phyloP scores from a whole-genome alignment of 2,888 invertebrate species.

The Gasteruption jaculator region DNA sequence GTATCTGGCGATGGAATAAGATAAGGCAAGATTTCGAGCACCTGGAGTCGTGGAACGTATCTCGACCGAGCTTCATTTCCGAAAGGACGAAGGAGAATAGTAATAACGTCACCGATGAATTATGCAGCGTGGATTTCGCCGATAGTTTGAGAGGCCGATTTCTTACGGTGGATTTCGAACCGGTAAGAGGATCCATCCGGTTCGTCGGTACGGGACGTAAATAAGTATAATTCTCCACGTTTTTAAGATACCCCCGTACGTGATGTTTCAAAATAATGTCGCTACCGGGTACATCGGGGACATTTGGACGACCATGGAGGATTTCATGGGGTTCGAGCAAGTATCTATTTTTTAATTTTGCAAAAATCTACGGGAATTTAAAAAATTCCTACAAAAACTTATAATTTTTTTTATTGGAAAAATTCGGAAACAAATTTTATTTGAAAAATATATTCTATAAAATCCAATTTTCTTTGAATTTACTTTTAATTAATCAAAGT shows the following conservation, averaged over 20 bases:
- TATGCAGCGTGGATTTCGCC: slow-evolving; percentile 31
- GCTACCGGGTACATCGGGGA: slow-evolving; percentile 50
- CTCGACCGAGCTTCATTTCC: too few relatives aligned
- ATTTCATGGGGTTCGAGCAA: slow-evolving; percentile 47
- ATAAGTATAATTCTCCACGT: too few relatives aligned
- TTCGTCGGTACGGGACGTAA: too few relatives aligned
- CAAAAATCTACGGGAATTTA: too few relatives aligned
- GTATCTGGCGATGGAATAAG: slow-evolving; percentile 28
- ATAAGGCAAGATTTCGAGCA: slow-evolving; percentile 23
- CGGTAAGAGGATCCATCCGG: too few relatives aligned
- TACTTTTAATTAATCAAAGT: too few relatives aligned
- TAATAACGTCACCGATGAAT: slow-evolving; percentile 17
- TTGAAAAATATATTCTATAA: too few relatives aligned
- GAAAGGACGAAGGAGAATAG: slow-evolving; percentile 25
- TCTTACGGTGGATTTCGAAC: slow-evolving; percentile 39
- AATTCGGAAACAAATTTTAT: too few relatives aligned
- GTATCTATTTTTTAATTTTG: too few relatives aligned
- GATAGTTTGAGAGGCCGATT: slow-evolving; percentile 34
- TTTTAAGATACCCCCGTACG: slow-evolving; percentile 46
- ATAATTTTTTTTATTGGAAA: too few relatives aligned
- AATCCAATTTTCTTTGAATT: too few relatives aligned
- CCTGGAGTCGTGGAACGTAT: slow-evolving; percentile 28
- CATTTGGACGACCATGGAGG: slow-evolving; percentile 46
- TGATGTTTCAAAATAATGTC: slow-evolving; percentile 34
- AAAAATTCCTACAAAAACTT: too few relatives aligned